Evolutionary conservation across 2,797 vertebrate genomes (phyloP).

Genomic region (Hybognathus amarus): DNA sequence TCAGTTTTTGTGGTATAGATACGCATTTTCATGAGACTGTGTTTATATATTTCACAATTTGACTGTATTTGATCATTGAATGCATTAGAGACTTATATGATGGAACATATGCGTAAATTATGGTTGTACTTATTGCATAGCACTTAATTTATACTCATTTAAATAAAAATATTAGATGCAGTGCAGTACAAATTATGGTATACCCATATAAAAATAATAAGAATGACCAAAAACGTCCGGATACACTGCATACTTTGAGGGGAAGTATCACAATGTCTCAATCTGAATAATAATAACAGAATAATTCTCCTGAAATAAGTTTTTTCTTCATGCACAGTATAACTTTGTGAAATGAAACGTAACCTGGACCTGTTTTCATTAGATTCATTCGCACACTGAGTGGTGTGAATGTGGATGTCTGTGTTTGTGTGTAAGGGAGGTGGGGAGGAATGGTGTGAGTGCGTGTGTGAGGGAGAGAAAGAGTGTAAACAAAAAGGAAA

Average conservation of each 20-base stretch:
- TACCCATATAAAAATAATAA: background rate
- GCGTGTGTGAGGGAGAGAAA: background rate
- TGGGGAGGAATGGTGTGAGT: background rate
- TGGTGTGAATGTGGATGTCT: constrained; percentile 25
- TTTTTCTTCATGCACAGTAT: background rate
- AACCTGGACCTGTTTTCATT: background rate
- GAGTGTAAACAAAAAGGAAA: constrained; percentile 24
- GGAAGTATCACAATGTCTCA: background rate
- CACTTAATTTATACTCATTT: background rate
- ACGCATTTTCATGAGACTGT: too few relatives aligned
- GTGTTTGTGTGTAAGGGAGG: background rate
- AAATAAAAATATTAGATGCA: background rate
- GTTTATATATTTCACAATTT: too few relatives aligned
- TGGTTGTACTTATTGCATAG: background rate
- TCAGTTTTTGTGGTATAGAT: too few relatives aligned
- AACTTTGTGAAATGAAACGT: constrained; percentile 3
- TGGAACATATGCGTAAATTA: background rate
- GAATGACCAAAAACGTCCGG: background rate
- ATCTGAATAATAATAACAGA: background rate
- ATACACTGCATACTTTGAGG: background rate
- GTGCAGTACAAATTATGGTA: background rate
- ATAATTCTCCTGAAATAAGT: background rate
- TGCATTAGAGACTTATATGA: too few relatives aligned
- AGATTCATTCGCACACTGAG: background rate
- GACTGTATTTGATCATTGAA: too few relatives aligned